Percentiles rank a stretch among this genome's conserved stretches.
Conservation (phyloP, 2,888 invertebrate genomes). For the Amorpha juglandis region DNA sequence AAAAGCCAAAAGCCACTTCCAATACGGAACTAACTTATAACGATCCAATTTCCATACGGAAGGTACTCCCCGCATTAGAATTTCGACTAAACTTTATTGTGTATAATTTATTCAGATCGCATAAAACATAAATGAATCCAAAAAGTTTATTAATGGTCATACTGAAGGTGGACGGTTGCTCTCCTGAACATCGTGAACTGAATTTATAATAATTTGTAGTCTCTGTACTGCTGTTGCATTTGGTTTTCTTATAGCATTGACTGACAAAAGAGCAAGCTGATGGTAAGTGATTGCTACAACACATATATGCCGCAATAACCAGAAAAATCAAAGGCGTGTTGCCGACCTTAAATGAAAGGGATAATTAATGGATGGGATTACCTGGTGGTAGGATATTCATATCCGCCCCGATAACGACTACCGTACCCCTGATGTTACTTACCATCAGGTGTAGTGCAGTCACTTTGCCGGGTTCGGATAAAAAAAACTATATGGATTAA, state of each 20-base stretch:
- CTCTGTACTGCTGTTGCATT: conserved; percentile 28
- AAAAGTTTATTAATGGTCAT: conserved; percentile 69
- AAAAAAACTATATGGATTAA: too few relatives aligned
- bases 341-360: too few relatives aligned
- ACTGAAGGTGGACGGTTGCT: conserved; percentile 64
- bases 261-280: background rate
- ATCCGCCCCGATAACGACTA: too few relatives aligned
- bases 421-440: too few relatives aligned
- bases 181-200: conserved; percentile 56
- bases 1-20: conserved; percentile 1
- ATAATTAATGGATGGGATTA: too few relatives aligned
- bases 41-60: conserved; percentile 39
- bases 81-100: conserved; percentile 32
- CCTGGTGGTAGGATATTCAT: too few relatives aligned
- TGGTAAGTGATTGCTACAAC: too few relatives aligned
- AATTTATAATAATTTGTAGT: conserved; percentile 50
- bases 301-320: too few relatives aligned
- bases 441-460: too few relatives aligned
- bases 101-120: conserved; percentile 61
- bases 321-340: too few relatives aligned
- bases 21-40: conserved; percentile 37
- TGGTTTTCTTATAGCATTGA: background rate
- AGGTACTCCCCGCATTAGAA: conserved; percentile 10
- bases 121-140: conserved; percentile 64
- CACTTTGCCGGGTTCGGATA: too few relatives aligned